Evolutionary conservation across 1,140 invertebrate species (phyloP).

Genomic region (Drosophila fuyamai): DNA sequence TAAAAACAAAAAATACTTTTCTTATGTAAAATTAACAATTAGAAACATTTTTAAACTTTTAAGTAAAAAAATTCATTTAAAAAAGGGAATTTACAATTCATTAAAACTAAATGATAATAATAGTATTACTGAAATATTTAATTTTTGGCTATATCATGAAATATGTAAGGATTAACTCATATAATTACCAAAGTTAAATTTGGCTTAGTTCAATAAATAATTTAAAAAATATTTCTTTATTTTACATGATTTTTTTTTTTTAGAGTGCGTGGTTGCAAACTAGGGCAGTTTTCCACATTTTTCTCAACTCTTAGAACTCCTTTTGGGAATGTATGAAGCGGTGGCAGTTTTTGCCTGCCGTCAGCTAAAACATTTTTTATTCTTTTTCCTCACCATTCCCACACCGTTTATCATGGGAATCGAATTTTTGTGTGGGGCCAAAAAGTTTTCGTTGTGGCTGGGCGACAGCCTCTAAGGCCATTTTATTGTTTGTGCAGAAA

Average conservation of each 20-base stretch:
- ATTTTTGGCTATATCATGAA: not conserved
- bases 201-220: not conserved
- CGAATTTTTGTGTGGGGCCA: conserved; percentile 63
- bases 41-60: too few relatives aligned
- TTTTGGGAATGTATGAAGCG: not conserved
- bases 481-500: conserved; percentile 70
- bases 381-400: conserved; percentile 11
- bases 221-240: not conserved
- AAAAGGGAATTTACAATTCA: too few relatives aligned
- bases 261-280: not conserved
- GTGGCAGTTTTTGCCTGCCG: conserved; percentile 22
- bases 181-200: too few relatives aligned
- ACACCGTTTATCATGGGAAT: conserved; percentile 65
- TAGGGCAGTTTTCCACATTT: conserved; percentile 27
- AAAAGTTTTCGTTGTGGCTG: conserved; percentile 54
- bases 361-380: conserved; percentile 36
- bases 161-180: too few relatives aligned
- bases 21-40: not conserved
- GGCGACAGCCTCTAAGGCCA: conserved; percentile 64
- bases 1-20: not conserved
- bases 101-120: too few relatives aligned
- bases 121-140: not conserved
- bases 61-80: too few relatives aligned
- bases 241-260: not conserved
- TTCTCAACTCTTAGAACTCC: conserved; percentile 27